Evolutionary conservation across 2,888 invertebrate genomes (phyloP).

Genomic region (Sinhomidia bicolor): DNA sequence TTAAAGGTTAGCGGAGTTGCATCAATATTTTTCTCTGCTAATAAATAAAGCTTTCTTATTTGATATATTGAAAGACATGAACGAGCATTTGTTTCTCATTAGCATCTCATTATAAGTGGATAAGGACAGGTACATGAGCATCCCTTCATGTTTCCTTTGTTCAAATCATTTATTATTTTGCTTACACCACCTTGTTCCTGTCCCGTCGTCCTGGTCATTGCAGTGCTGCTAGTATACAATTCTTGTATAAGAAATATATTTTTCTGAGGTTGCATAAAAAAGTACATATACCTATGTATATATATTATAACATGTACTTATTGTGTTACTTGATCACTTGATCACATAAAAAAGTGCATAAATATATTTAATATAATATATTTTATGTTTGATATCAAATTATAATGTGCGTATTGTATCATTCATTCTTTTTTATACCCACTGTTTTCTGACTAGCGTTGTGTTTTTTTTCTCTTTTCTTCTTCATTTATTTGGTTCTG

Average conservation of each 20-base stretch:
- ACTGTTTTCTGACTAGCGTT: not conserved
- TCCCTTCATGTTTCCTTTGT: conserved; percentile 62
- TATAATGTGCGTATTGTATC: not conserved
- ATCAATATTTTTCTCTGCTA: conserved; percentile 21
- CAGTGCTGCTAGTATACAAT: too few relatives aligned
- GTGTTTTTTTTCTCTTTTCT: too few relatives aligned
- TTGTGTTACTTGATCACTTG: conserved; percentile 16
- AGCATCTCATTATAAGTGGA: conserved; percentile 72
- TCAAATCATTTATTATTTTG: conserved; percentile 60
- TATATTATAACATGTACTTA: not conserved
- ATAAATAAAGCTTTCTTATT: conserved; percentile 67
- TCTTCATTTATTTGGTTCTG: conserved; percentile 1
- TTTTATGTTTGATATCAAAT: not conserved
- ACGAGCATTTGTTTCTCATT: conserved; percentile 75
- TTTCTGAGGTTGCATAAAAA: too few relatives aligned
- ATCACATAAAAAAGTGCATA: too few relatives aligned
- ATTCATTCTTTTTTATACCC: not conserved
- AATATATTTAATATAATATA: not conserved
- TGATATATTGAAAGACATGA: conserved; percentile 69
- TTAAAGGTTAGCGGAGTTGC: not conserved
- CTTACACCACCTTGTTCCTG: conserved; percentile 46
- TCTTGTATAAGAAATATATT: too few relatives aligned
- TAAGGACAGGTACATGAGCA: conserved; percentile 65
- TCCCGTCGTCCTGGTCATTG: not conserved
- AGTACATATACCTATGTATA: not conserved